phyloP scores from a whole-genome alignment of 2,888 invertebrate species.

The Matsumyia berberina region DNA sequence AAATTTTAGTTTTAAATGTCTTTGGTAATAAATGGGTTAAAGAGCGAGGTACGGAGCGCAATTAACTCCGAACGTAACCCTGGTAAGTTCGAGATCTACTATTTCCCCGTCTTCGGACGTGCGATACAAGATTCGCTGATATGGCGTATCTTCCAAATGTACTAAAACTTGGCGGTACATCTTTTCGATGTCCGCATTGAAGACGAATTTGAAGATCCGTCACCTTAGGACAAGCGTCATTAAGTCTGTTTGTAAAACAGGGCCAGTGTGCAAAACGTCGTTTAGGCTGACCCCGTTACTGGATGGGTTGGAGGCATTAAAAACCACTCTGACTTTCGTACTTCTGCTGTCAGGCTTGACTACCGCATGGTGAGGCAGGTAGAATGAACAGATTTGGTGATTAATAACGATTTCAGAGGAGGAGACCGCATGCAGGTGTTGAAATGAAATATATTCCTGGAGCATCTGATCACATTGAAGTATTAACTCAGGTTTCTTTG shows the following conservation, averaged over 20 bases:
- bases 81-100: no score
- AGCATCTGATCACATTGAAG: conserved; percentile 15
- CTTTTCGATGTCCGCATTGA: conserved; percentile 77
- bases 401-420: neutral
- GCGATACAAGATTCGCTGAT: no score
- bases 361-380: no score
- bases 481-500: neutral
- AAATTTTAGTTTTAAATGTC: no score
- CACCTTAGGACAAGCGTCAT: conserved; percentile 72
- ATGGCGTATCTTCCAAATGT: no score
- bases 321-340: conserved; percentile 77
- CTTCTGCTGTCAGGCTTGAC: conserved; percentile 39
- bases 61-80: no score
- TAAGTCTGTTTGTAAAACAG: conserved; percentile 77
- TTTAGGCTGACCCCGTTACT: conserved; percentile 67
- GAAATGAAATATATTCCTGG: conserved; percentile 24
- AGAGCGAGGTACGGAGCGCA: no score
- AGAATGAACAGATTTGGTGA: conserved; percentile 3
- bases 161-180: no score
- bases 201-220: conserved; percentile 67
- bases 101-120: no score
- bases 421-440: conserved; percentile 21
- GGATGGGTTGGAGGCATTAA: conserved; percentile 75
- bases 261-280: conserved; percentile 73
- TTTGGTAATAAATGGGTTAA: no score